Percentiles rank a stretch among this genome's conserved stretches.
These are phyloP conservation scores for Drosophila eohydei DNA, from an alignment of 2,888 invertebrate species.

Conservation along the genomic window DNA sequence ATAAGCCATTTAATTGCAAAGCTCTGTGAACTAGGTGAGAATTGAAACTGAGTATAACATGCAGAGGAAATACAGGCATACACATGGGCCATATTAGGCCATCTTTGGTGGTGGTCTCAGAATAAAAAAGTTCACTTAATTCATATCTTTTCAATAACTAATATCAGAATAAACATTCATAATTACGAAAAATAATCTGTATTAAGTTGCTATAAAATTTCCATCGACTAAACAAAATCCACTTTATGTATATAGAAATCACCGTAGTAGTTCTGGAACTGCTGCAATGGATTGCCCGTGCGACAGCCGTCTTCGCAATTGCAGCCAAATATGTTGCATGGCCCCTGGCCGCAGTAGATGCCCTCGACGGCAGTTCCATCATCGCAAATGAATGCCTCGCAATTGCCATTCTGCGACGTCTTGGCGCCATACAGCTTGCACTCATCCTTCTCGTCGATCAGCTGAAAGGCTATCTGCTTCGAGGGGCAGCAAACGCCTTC, in stretches of 20 bases:
- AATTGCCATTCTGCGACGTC: not conserved
- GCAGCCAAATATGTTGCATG: conserved; percentile 47
- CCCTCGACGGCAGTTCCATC: conserved; percentile 23
- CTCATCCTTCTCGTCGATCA: conserved; percentile 14
- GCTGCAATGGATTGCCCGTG: conserved; percentile 17
- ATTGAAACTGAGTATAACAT: not conserved
- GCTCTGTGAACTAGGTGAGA: not conserved
- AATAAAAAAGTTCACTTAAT: not conserved
- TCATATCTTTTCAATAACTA: not conserved
- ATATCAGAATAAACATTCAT: not conserved
- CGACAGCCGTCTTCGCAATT: conserved; percentile 33
- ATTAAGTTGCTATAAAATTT: too few relatives aligned
- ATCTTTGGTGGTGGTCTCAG: not conserved
- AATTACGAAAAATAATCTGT: too few relatives aligned
- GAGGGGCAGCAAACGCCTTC: conserved; percentile 27
- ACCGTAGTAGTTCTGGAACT: conserved; percentile 21
- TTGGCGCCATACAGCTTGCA: conserved; percentile 29
- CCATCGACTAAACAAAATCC: conserved; percentile 5
- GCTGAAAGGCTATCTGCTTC: conserved; percentile 11
- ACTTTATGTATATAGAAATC: conserved; percentile 21
- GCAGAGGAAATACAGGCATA: not conserved
- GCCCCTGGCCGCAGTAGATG: conserved; percentile 35
- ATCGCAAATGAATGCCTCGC: conserved; percentile 17
- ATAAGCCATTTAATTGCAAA: not conserved
- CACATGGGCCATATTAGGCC: too few relatives aligned